Conservation (phyloP, 2,113 vertebrate species). For the Aptenodytes forsteri region DNA sequence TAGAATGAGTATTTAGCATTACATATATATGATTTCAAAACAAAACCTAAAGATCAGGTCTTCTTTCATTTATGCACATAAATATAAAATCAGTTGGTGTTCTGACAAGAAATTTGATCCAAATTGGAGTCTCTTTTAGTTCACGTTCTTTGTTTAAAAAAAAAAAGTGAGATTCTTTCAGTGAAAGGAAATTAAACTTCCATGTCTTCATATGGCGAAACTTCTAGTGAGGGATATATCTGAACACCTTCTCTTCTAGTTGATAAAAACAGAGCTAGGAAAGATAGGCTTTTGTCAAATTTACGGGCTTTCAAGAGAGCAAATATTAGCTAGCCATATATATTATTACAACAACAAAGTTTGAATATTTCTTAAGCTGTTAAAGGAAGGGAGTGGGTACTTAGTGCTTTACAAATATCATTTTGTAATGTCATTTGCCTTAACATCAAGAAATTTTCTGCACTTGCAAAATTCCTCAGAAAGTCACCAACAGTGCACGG, state of each 20-base stretch:
- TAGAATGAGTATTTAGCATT: neutral
- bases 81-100: accelerated
- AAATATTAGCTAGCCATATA: neutral
- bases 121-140: neutral
- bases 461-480: neutral
- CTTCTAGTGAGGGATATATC: neutral
- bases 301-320: neutral
- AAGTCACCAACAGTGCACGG: neutral
- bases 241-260: neutral
- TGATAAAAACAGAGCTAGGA: neutral
- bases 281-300: neutral
- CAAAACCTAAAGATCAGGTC: neutral
- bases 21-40: neutral
- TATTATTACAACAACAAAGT: neutral
- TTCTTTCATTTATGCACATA: neutral
- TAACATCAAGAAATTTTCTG: neutral
- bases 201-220: neutral
- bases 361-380: neutral
- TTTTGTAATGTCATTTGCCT: neutral
- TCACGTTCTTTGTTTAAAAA: neutral
- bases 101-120: neutral
- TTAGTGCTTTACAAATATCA: neutral
- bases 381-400: neutral
- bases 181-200: neutral
- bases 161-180: neutral